These are phyloP conservation scores for Elephas maximus DNA, from an alignment of 2,113 vertebrate species.

Conservation along the genomic window DNA sequence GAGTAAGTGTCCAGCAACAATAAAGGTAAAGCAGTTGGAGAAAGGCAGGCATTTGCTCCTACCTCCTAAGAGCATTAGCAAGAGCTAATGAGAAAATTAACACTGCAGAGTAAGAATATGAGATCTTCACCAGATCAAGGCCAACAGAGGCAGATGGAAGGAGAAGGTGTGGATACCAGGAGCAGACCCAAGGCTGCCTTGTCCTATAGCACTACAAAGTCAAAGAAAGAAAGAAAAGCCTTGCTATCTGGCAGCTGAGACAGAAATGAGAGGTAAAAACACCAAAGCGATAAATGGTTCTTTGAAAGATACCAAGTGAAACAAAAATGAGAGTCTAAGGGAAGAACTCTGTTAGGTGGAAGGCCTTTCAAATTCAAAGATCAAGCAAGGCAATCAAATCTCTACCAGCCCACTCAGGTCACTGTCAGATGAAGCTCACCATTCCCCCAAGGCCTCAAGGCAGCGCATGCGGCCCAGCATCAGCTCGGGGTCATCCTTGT, in stretches of 20 bases:
- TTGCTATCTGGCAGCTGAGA: neutral
- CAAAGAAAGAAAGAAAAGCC: neutral
- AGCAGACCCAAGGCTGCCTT: neutral
- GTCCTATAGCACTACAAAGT: neutral
- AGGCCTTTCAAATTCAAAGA: neutral
- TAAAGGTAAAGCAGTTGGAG: neutral
- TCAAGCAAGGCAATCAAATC: accelerated
- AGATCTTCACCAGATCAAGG: neutral
- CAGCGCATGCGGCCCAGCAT: constrained; percentile 99
- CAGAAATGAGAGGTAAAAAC: neutral
- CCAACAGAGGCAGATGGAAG: neutral
- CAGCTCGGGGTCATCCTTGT: constrained; percentile 98
- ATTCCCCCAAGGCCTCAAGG: constrained; percentile 98
- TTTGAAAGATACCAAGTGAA: neutral
- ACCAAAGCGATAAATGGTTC: neutral
- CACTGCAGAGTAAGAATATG: neutral
- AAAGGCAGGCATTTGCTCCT: neutral
- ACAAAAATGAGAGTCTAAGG: neutral
- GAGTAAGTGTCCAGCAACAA: neutral
- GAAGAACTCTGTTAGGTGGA: neutral
- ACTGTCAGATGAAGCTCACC: constrained; percentile 88
- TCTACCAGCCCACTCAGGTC: too few species aligned
- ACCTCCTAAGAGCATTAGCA: neutral
- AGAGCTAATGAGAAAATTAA: neutral
- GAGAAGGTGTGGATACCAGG: neutral